A percentile compares a stretch with the other conserved stretches of the same genome.
These are phyloP conservation scores for Microctenopoma lineatum DNA, from an alignment of 2,797 vertebrate species.

Conservation along the genomic window DNA sequence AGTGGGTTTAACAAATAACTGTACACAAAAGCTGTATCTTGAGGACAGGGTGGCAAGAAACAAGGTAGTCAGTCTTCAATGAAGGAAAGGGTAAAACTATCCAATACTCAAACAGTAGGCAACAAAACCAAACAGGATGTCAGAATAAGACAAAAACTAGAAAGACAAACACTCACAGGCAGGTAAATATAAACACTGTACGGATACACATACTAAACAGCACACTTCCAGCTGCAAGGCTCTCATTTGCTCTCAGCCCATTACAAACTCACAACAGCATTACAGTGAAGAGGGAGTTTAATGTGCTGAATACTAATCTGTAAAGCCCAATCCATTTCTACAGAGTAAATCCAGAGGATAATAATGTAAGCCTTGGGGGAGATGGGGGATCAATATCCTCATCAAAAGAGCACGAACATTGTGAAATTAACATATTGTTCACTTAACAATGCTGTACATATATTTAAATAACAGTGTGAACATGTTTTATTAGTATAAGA, in stretches of 20 bases:
- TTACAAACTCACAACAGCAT: slow-evolving; percentile 78
- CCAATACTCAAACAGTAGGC: slow-evolving; percentile 22
- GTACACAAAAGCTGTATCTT: slow-evolving; percentile 61
- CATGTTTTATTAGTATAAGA: slow-evolving; percentile 10
- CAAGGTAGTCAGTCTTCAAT: slow-evolving; percentile 52
- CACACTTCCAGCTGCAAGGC: slow-evolving; percentile 67
- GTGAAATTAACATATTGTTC: slow-evolving; percentile 59
- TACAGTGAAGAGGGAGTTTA: slow-evolving; percentile 70
- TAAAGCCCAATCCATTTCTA: slow-evolving; percentile 71
- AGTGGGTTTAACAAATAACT: slow-evolving; percentile 67
- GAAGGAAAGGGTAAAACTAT: slow-evolving; percentile 5
- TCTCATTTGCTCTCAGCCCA: slow-evolving; percentile 71
- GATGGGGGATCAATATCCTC: slow-evolving; percentile 71
- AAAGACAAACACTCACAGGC: slow-evolving; percentile 26
- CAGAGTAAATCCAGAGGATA: slow-evolving; percentile 74
- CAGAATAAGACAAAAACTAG: slow-evolving; percentile 12
- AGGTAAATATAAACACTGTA: slow-evolving; percentile 43
- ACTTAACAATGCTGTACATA: slow-evolving; percentile 40
- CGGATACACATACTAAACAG: slow-evolving; percentile 43
- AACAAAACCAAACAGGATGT: slow-evolving; percentile 36
- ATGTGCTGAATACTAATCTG: slow-evolving; percentile 77
- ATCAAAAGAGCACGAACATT: slow-evolving; percentile 60
- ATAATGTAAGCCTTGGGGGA: slow-evolving; percentile 65
- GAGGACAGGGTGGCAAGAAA: slow-evolving; percentile 57
- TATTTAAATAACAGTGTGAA: slow-evolving; percentile 39